A percentile compares a stretch with the other conserved stretches of the same genome.
Evolutionary conservation across 2,888 invertebrate genomes (phyloP).

Genomic region (Litoditis marina): DNA sequence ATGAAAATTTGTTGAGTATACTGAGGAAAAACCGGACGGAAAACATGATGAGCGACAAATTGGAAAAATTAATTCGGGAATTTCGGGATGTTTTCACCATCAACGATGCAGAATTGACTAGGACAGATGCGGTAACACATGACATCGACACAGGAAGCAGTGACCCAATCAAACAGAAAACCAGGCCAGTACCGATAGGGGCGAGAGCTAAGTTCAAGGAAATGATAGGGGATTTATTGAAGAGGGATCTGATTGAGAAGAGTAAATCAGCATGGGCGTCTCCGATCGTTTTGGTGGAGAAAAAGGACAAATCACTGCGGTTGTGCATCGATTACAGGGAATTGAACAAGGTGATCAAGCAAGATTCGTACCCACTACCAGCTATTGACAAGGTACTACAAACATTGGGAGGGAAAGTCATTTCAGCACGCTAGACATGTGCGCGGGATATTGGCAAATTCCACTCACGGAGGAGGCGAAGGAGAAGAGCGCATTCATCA

Average conservation of each 20-base stretch:
- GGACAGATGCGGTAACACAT: neutral
- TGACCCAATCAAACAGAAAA: too few species aligned
- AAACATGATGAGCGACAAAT: too few species aligned
- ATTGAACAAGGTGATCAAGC: conserved; percentile 29
- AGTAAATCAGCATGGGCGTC: neutral
- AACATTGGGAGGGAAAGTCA: conserved; percentile 15
- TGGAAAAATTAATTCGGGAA: too few species aligned
- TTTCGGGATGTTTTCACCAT: too few species aligned
- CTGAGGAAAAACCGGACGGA: too few species aligned
- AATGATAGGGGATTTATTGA: neutral
- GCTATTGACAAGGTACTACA: conserved; percentile 28
- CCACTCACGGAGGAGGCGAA: conserved; percentile 23
- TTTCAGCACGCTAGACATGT: conserved; percentile 37
- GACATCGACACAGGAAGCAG: conserved; percentile 1
- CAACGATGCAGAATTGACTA: neutral
- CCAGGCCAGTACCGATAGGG: conserved; percentile 1
- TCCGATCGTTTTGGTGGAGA: conserved; percentile 24
- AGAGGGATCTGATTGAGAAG: neutral
- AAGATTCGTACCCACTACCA: conserved; percentile 42
- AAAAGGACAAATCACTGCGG: conserved; percentile 34
- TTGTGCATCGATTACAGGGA: conserved; percentile 43
- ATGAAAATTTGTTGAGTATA: too few species aligned
- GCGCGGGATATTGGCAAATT: conserved; percentile 46
- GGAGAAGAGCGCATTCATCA: conserved; percentile 43
- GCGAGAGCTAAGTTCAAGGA: neutral